Conservation (phyloP, 2,888 invertebrate genomes). For the Scaptomyza tumidula region DNA sequence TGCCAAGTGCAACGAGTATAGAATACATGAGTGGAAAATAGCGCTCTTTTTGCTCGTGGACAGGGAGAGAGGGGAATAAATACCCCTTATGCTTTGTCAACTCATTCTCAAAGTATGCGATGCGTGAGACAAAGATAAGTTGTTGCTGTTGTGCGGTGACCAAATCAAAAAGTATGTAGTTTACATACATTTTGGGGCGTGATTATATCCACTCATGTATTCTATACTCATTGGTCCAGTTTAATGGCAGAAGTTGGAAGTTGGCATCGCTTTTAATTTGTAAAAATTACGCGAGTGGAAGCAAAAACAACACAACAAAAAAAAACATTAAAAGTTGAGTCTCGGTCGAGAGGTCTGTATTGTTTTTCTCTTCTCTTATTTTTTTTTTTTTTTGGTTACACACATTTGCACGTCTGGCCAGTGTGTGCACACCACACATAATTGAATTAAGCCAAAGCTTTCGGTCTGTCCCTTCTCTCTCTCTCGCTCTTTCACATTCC, state of each 20-base stretch:
- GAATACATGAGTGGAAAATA: no score
- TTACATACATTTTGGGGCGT: no score
- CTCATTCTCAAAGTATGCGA: no score
- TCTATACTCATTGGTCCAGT: no score
- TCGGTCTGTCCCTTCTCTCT: conserved; percentile 22
- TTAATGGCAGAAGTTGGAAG: conserved; percentile 14
- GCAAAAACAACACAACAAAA: conserved; percentile 7
- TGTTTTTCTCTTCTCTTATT: conserved; percentile 13
- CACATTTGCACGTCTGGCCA: conserved; percentile 51
- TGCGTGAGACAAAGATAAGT: no score
- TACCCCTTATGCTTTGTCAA: no score
- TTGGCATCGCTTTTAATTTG: conserved; percentile 65
- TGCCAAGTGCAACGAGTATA: no score
- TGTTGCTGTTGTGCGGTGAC: no score
- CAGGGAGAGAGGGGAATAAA: no score
- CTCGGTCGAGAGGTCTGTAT: conserved; percentile 8
- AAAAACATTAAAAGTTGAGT: conserved; percentile 26
- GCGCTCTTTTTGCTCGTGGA: no score
- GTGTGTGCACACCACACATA: conserved; percentile 60
- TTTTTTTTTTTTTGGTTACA: conserved; percentile 27
- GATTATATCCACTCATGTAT: no score
- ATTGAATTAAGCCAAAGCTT: conserved; percentile 64
- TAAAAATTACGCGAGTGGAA: conserved; percentile 34
- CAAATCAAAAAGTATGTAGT: no score
- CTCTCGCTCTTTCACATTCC: conserved; percentile 1